Evolutionary conservation across 2,888 invertebrate species (phyloP), one percentile per base, ranked within the genome.

Genomic region (Stictocephala bisonia): DNA sequence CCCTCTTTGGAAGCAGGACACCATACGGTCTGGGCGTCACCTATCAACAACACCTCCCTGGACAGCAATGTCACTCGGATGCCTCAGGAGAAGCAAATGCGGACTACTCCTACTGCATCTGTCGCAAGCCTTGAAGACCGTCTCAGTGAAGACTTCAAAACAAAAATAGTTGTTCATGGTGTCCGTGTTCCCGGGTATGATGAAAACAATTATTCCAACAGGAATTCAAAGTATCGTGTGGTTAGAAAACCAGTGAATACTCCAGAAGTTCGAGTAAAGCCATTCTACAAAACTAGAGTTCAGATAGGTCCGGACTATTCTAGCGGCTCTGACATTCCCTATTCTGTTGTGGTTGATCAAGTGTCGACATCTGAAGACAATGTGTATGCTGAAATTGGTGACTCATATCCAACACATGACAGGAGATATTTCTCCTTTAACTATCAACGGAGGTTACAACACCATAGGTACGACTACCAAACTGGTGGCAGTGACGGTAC

Each of bases 371-470:
- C 70, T 40, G 75, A 74, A 9, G 84, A 84, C 73, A 84, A 84
- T 56, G 84, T 84, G 68, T 84, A 84, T 60, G 84, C 84, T 4
- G 84, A 84, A 75, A 84, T 84, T 29, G 83, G 84, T 72, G 84
- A 84, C 20, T 66, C 71, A n/a, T 76, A 76, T 29, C 76, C 66
- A 6, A 66, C 71, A 13, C 58, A 60, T 22, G 69, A 73, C 24
- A 51, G 51, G 29, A 40, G 73, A 7, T 73, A 69, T 13, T 73
- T 73, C 29, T 73, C 73, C 20, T 73, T 73, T 56, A 68, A 58
- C 24, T 73, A 69, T 26, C 60, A 73, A 44, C 56, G 68, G 24
- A 40, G 68, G 50, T 56, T 68, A 20, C n/a, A n/a, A n/a, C 35
- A 53, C 26, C 64, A 53, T 22, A 56, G 58, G 6, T 73, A 73